Conservation (phyloP, 2,888 invertebrate genomes). For the Zeuzera pyrina region DNA sequence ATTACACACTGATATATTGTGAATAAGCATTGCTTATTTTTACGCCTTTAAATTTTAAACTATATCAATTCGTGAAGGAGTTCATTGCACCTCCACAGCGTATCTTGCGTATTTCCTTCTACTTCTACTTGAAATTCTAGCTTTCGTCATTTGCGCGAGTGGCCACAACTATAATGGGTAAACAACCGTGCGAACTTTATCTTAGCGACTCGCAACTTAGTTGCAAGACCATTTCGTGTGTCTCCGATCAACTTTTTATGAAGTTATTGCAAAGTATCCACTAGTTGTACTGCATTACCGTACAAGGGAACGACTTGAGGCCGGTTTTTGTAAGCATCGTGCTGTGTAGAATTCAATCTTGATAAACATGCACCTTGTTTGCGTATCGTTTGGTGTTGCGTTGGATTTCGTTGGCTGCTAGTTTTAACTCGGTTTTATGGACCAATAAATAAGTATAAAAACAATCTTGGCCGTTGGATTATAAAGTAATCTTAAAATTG, state of each 20-base stretch:
- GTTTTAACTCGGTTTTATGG: background rate
- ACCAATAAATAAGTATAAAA: background rate
- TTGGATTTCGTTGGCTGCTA: background rate
- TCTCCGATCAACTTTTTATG: slow-evolving; percentile 57
- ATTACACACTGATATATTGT: slow-evolving; percentile 40
- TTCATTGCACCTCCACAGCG: no score
- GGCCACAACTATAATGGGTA: slow-evolving; percentile 41
- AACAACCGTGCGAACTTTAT: slow-evolving; percentile 46
- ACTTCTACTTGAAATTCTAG: slow-evolving; percentile 24
- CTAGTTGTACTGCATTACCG: slow-evolving; percentile 49
- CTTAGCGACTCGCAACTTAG: slow-evolving; percentile 25
- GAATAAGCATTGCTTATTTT: no score
- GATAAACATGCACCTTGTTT: slow-evolving; percentile 46
- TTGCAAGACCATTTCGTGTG: slow-evolving; percentile 55
- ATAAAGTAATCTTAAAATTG: no score
- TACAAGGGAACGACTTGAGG: slow-evolving; percentile 39
- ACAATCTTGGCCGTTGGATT: no score
- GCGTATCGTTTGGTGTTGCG: slow-evolving; percentile 32
- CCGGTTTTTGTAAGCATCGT: slow-evolving; percentile 52
- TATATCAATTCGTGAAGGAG: no score
- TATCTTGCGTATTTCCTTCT: slow-evolving; percentile 35
- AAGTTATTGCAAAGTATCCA: slow-evolving; percentile 50
- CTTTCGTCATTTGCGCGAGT: slow-evolving; percentile 46
- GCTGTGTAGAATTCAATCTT: slow-evolving; percentile 52
- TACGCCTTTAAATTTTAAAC: no score